Percentiles rank a stretch among this genome's conserved stretches.
phyloP scores from a whole-genome alignment of 2,888 invertebrate species.

The Caenorhabditis sp. region DNA sequence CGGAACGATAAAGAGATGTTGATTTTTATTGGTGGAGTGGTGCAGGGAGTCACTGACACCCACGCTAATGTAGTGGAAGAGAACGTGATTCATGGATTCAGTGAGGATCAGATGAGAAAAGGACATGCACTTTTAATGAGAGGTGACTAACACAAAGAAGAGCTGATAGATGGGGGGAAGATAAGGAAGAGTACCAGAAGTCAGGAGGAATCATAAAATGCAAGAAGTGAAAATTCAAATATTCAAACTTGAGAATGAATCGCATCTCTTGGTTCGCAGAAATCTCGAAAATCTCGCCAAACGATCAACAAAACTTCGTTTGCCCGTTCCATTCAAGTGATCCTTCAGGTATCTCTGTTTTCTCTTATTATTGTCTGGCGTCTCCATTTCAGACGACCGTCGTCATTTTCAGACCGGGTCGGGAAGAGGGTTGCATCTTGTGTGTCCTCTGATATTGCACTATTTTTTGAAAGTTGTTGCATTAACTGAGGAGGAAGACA shows the following conservation, averaged over 20 bases:
- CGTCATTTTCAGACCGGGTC: conserved; percentile 22
- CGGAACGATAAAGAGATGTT: conserved; percentile 11
- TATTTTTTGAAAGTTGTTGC: conserved; percentile 13
- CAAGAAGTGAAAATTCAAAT: background rate
- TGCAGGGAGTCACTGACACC: conserved; percentile 48
- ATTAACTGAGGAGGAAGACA: no score
- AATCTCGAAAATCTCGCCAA: no score
- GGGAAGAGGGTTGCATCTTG: background rate
- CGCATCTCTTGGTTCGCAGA: no score
- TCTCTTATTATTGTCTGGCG: background rate
- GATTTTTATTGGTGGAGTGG: conserved; percentile 54
- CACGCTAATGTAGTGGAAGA: conserved; percentile 25
- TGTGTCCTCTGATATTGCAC: conserved; percentile 1
- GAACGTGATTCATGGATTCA: conserved; percentile 41
- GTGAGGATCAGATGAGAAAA: conserved; percentile 12
- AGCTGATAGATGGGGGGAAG: conserved; percentile 34
- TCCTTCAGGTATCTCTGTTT: background rate
- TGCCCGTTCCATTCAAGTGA: background rate
- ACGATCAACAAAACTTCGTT: background rate
- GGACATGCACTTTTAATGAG: conserved; percentile 36
- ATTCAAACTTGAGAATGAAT: background rate
- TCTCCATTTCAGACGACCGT: conserved; percentile 21
- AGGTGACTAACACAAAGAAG: conserved; percentile 39
- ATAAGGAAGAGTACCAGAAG: conserved; percentile 12
- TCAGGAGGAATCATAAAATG: conserved; percentile 19